Base-by-base conservation (phyloP, 2,113 vertebrate species). In the Ctenodactylus gundi region DNA sequence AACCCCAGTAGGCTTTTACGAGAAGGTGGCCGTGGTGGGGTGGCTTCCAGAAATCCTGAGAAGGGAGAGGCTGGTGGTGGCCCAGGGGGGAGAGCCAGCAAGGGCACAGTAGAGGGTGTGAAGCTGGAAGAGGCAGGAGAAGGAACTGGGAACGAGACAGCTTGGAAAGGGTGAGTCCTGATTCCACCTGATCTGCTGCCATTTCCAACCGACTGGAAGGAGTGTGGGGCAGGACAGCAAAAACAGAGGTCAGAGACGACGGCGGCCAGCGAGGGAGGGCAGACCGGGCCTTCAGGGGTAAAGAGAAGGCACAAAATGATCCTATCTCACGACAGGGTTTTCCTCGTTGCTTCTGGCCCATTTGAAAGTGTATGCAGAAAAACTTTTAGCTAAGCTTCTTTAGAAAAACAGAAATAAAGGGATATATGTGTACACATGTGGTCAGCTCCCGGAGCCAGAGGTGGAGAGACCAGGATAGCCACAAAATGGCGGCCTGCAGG, bases 311-410 rank as follows among this genome's bases (percentile, higher is more conserved):
- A 1, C 15, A 1, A 25, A 17, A 41, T 14, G 27, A 23, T 25
- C 11, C 3, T 25, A 34, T 1, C 10, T 10, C 31, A 25, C 0
- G 67, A 31, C 0, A 0, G 5, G 10, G 34, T 65, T n/a, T 60
- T 13, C 25, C 72, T 41, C 39, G 0, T 72, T 1, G 6, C 9
- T 41, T 68, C 49, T 49, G 41, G 18, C 1, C 4, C 34, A 10
- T 5, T 6, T 34, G 31, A 67, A 39, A 55, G 34, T 20, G 5
- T 8, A 4, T 2, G 6, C 29, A 77, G 34, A 65, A 65, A 27
- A 51, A 36, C n/a, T n/a, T n/a, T n/a, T n/a, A n/a, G n/a, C n/a
- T n/a, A n/a, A n/a, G n/a, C n/a, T n/a, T n/a, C n/a, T n/a, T n/a
- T n/a, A n/a, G n/a, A n/a, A n/a, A n/a, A n/a, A n/a, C n/a, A n/a